phyloP scores from a whole-genome alignment of 2,797 vertebrate species.

The Chrosomus eos region DNA sequence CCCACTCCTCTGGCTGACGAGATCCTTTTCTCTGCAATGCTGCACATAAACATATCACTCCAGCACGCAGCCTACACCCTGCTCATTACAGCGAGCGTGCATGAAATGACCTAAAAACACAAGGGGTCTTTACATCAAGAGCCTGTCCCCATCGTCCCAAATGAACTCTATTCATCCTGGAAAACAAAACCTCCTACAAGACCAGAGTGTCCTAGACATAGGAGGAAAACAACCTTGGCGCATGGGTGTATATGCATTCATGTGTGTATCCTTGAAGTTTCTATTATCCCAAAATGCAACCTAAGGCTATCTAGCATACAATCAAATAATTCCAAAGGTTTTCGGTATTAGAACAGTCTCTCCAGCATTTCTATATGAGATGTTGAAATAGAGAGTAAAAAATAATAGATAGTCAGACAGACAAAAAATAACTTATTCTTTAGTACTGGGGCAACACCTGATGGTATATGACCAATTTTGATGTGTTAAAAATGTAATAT shows the following conservation, averaged over 20 bases:
- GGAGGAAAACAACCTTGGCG: background rate
- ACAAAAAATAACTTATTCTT: background rate
- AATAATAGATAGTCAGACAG: background rate
- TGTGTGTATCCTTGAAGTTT: background rate
- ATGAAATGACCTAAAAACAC: constrained; percentile 57
- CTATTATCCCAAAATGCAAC: background rate
- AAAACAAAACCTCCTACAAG: constrained; percentile 1
- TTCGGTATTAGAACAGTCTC: background rate
- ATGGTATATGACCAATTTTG: background rate
- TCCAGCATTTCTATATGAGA: background rate
- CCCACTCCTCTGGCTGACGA: constrained; percentile 37
- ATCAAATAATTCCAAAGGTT: background rate
- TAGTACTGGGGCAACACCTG: too few species aligned
- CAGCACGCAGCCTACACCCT: constrained; percentile 62
- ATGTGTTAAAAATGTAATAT: background rate
- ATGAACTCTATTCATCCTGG: background rate
- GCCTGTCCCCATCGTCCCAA: background rate
- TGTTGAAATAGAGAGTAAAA: background rate
- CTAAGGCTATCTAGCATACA: background rate
- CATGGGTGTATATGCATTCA: background rate
- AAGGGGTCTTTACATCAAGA: background rate
- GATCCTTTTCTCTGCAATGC: constrained; percentile 58
- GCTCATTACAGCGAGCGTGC: constrained; percentile 63
- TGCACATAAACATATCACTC: constrained; percentile 65
- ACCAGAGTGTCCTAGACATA: background rate